Evolutionary conservation across 2,113 vertebrate genomes (phyloP).

Genomic region (Xyliphius kryptos): DNA sequence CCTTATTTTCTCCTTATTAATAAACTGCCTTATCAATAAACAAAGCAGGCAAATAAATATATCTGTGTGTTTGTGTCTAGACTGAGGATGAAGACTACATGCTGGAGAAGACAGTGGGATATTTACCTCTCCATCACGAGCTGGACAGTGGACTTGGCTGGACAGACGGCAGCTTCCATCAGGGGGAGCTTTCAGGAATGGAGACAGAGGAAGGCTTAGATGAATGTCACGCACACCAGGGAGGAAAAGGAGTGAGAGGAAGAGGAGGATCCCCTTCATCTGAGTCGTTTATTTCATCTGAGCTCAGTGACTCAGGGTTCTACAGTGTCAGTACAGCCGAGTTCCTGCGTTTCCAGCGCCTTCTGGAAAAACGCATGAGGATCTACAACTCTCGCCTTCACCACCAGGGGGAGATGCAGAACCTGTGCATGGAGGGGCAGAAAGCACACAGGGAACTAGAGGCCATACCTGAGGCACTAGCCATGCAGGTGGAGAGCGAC

Average conservation of each 20-base stretch:
- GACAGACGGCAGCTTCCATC: constrained; percentile 63
- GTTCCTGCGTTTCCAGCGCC: constrained; percentile 66
- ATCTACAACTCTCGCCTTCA: constrained; percentile 60
- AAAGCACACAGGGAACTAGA: constrained; percentile 68
- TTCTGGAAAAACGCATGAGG: constrained; percentile 66
- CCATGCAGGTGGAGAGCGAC: constrained; percentile 55
- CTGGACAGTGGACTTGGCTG: constrained; percentile 67
- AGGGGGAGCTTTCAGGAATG: constrained; percentile 64
- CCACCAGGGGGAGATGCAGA: constrained; percentile 57
- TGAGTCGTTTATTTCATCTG: constrained; percentile 60
- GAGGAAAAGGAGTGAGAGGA: constrained; percentile 36
- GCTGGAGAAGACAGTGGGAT: constrained; percentile 54
- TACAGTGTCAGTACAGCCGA: constrained; percentile 65
- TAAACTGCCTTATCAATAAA: too few relatives aligned
- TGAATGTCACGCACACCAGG: constrained; percentile 53
- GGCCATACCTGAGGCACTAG: constrained; percentile 65
- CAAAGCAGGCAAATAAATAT: too few relatives aligned
- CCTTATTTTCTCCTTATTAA: too few relatives aligned
- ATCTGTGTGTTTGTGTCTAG: too few relatives aligned
- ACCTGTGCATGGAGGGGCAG: constrained; percentile 61
- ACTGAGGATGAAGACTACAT: constrained; percentile 60
- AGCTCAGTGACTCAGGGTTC: constrained; percentile 67
- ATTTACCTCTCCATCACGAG: constrained; percentile 61
- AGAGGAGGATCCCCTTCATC: constrained; percentile 54
- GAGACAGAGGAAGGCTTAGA: constrained; percentile 65